Base-by-base conservation (phyloP, 2,888 invertebrate genomes). In the Eristalis tenax region DNA sequence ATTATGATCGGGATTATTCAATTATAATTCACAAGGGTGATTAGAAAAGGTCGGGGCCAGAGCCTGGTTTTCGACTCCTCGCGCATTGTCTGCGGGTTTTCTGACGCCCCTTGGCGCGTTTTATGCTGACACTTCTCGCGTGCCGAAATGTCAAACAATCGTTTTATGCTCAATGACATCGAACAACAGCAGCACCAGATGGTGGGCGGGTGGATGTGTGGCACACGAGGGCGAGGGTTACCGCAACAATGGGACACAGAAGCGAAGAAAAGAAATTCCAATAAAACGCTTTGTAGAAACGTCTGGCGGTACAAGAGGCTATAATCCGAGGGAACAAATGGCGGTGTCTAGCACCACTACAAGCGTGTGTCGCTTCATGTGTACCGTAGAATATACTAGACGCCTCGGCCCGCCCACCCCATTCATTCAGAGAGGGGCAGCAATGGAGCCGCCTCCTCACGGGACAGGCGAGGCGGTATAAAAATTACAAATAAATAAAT, bases 401-500 rank as follows among this genome's bases (percentile, higher is more conserved):
- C 26, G 32, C 38, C 38, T 2, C 26, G 15, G 56, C 13, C 59
- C 38, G 56, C 4, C 26, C 10, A 43, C 43, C 43, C 2, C 43
- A 4, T 2, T 13, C 43, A n/a, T 3, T n/a, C 43, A 8, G 32
- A 26, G 26, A 26, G 26, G 2, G 2, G 2, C 43, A 50, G 74
- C 82, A 76, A 75, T 70, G 59, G 57, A 65, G 15, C 26, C 32
- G 10, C 18, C 50, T 50, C 18, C 50, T 18, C 50, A 8, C 18
- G 43, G 4, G 43, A 43, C 43, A 43, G n/a, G 43, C 50, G 59
- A 23, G 50, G 22, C 43, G 73, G 57, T n/a, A 61, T 40, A 66
- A 71, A 84, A 80, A 76, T 63, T 84, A 61, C 71, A 77, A 84
- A 85, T 77, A 85, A 85, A 85, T 85, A 85, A 85, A 85, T 85